Conservation (phyloP, 2,888 invertebrate genomes). For the Lagria hirta region DNA sequence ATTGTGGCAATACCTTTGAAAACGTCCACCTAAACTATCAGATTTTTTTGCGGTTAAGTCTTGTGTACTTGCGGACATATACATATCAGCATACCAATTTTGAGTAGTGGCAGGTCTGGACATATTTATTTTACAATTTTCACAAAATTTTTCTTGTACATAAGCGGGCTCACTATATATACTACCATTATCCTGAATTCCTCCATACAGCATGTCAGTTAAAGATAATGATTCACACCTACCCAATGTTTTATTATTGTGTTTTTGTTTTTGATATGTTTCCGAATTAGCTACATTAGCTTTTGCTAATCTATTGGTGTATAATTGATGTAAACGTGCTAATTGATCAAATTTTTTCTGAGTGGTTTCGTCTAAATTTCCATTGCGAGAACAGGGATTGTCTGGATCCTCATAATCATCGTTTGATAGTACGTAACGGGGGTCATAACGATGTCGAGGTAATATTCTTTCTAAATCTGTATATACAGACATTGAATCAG, state of each 20-base stretch:
- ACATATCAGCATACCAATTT: slow-evolving; percentile 62
- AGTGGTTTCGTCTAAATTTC: slow-evolving; percentile 48
- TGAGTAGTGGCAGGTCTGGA: slow-evolving; percentile 68
- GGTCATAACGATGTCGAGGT: slow-evolving; percentile 62
- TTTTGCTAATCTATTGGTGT: slow-evolving; percentile 75
- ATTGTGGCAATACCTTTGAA: slow-evolving; percentile 63
- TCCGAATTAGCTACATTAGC: slow-evolving; percentile 69
- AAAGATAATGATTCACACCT: slow-evolving; percentile 68
- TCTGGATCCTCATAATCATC: slow-evolving; percentile 59
- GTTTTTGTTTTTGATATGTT: slow-evolving; percentile 58
- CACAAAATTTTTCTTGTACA: slow-evolving; percentile 71
- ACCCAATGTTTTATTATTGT: slow-evolving; percentile 55
- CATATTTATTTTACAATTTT: slow-evolving; percentile 73
- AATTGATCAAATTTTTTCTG: slow-evolving; percentile 75
- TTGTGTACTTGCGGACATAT: slow-evolving; percentile 58
- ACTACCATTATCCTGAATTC: slow-evolving; percentile 68
- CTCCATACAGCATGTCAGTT: slow-evolving; percentile 67
- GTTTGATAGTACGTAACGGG: slow-evolving; percentile 60
- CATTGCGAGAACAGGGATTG: slow-evolving; percentile 46
- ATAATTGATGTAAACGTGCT: slow-evolving; percentile 78
- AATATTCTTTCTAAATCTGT: slow-evolving; percentile 69
- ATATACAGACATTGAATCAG: slow-evolving; percentile 69
- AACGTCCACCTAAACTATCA: slow-evolving; percentile 53
- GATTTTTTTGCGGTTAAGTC: slow-evolving; percentile 51
- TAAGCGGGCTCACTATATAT: slow-evolving; percentile 87